Conservation (phyloP, 2,113 vertebrate genomes). For the Eudyptes chrysolophus region DNA sequence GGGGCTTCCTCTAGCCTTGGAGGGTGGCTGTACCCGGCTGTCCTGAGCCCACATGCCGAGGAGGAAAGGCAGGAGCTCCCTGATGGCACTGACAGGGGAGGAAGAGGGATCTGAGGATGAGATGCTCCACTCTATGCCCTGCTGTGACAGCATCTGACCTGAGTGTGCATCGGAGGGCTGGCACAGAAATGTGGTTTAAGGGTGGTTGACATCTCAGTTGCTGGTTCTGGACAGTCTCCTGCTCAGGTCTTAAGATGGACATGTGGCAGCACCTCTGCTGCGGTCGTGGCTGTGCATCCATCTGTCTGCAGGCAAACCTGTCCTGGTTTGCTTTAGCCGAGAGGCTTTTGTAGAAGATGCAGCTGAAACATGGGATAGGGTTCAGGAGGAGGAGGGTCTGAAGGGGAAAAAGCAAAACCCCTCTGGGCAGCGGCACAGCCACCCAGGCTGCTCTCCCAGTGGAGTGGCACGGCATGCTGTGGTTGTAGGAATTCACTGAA, state of each 20-base stretch:
- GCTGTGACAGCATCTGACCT: background rate
- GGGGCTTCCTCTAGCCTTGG: background rate
- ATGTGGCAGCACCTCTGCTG: background rate
- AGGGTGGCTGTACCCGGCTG: background rate
- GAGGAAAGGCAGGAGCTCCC: background rate
- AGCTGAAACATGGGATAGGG: background rate
- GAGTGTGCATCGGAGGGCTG: background rate
- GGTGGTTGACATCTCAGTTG: background rate
- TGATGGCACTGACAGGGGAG: background rate
- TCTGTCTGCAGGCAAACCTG: background rate
- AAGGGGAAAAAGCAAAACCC: background rate
- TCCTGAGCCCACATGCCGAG: background rate
- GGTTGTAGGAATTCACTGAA: background rate
- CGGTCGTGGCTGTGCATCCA: accelerated
- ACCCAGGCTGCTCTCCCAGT: background rate
- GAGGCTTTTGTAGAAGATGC: background rate
- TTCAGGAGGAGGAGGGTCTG: background rate
- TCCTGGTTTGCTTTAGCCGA: background rate
- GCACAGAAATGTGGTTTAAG: background rate
- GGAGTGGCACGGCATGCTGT: background rate
- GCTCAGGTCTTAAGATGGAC: background rate
- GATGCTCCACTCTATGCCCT: background rate
- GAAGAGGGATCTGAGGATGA: background rate
- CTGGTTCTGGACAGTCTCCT: background rate
- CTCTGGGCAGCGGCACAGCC: background rate